phyloP scores from a whole-genome alignment of 2,797 vertebrate genomes.

The Propithecus deckenii region DNA sequence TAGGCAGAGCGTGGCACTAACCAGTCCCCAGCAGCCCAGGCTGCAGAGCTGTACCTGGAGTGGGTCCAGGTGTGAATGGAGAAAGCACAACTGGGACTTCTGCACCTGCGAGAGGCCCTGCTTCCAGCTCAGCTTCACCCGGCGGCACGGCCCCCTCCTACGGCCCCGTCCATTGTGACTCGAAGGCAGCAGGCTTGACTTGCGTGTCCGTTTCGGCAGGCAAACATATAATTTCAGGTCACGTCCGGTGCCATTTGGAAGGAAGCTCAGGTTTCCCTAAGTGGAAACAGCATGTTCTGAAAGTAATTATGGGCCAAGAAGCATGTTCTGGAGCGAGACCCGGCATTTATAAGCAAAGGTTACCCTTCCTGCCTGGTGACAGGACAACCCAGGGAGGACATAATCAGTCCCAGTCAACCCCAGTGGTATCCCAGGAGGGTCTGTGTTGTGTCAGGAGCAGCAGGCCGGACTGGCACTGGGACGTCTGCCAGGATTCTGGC shows the following conservation, averaged over 20 bases:
- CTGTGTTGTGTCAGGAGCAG: neutral
- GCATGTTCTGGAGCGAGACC: slow-evolving; percentile 81
- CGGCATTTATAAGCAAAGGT: slow-evolving; percentile 82
- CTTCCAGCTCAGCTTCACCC: neutral
- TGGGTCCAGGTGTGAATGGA: neutral
- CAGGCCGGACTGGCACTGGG: neutral
- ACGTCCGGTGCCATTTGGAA: slow-evolving; percentile 80
- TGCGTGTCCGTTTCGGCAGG: slow-evolving; percentile 64
- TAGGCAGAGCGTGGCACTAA: neutral
- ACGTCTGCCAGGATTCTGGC: neutral
- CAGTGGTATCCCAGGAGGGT: neutral
- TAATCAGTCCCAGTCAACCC: slow-evolving; percentile 66
- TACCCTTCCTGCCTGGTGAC: slow-evolving; percentile 82
- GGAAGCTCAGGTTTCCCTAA: slow-evolving; percentile 84
- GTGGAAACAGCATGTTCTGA: slow-evolving; percentile 84
- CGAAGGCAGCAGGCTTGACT: slow-evolving; percentile 50
- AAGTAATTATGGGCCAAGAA: slow-evolving; percentile 85
- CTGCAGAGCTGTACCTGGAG: neutral
- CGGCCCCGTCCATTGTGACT: neutral
- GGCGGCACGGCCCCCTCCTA: neutral
- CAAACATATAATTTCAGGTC: slow-evolving; percentile 85
- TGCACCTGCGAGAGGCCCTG: neutral
- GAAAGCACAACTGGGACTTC: neutral
- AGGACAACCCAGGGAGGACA: slow-evolving; percentile 3
- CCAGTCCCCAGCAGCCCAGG: neutral